Conservation (phyloP, 2,888 invertebrate genomes). For the Hetaerina titia region DNA sequence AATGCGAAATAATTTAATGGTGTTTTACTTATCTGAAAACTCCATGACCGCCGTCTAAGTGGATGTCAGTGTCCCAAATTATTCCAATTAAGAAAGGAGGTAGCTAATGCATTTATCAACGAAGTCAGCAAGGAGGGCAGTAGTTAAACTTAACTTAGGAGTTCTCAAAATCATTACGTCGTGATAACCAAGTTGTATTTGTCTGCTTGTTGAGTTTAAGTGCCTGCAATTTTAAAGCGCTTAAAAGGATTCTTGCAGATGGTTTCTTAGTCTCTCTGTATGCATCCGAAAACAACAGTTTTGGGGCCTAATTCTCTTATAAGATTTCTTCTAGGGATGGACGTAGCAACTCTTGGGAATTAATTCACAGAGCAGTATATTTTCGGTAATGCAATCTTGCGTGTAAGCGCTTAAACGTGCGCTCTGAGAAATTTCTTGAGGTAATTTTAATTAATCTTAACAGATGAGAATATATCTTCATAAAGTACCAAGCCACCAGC, state of each 20-base stretch:
- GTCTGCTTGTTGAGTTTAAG: background rate
- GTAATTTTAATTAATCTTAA: background rate
- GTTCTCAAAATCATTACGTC: background rate
- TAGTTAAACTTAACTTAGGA: background rate
- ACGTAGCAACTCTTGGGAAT: background rate
- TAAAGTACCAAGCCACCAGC: too few species aligned
- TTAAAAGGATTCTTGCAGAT: background rate
- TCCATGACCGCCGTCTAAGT: background rate
- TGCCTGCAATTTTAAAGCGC: constrained; percentile 8
- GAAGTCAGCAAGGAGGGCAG: background rate
- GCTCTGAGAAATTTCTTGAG: background rate
- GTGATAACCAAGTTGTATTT: background rate
- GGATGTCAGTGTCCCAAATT: background rate
- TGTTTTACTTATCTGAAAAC: too few species aligned
- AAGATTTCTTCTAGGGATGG: background rate
- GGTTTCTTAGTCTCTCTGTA: background rate
- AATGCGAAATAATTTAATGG: too few species aligned
- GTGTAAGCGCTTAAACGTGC: background rate
- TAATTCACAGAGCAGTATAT: background rate
- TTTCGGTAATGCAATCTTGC: background rate
- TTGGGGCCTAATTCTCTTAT: background rate
- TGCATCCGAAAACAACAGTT: background rate
- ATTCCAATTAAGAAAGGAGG: background rate
- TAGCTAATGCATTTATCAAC: background rate
- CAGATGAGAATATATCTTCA: too few species aligned